These are phyloP conservation scores for Tetraneura akinire DNA, from an alignment of 1,140 invertebrate genomes.

Conservation along the genomic window DNA sequence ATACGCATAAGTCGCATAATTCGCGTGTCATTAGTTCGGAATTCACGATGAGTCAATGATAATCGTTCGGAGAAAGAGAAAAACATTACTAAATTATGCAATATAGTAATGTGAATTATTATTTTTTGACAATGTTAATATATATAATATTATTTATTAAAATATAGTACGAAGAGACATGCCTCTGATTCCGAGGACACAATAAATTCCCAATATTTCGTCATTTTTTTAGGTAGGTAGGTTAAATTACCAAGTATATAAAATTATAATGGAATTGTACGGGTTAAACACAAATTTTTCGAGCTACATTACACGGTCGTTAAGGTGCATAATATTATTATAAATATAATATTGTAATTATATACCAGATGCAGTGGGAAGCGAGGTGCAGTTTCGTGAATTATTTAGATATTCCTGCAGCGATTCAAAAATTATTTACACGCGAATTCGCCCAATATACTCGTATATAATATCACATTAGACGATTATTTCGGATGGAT, in stretches of 20 bases:
- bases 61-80: neutral
- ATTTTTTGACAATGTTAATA: too few relatives aligned
- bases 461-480: too few relatives aligned
- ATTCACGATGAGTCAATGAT: neutral
- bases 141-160: too few relatives aligned
- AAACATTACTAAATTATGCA: neutral
- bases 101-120: neutral
- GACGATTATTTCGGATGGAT: too few relatives aligned
- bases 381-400: neutral
- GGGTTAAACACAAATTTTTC: neutral
- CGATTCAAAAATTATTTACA: too few relatives aligned
- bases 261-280: neutral
- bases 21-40: neutral
- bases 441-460: too few relatives aligned
- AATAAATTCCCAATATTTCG: neutral
- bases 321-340: neutral
- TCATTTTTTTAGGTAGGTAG: neutral
- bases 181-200: neutral
- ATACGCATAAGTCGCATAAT: too few relatives aligned
- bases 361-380: neutral
- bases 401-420: too few relatives aligned
- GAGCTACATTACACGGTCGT: neutral
- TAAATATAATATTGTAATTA: neutral
- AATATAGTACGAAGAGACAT: neutral
- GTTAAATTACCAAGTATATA: too few relatives aligned